Evolutionary conservation across 2,888 invertebrate species (phyloP).

Genomic region (Phortica magna): DNA sequence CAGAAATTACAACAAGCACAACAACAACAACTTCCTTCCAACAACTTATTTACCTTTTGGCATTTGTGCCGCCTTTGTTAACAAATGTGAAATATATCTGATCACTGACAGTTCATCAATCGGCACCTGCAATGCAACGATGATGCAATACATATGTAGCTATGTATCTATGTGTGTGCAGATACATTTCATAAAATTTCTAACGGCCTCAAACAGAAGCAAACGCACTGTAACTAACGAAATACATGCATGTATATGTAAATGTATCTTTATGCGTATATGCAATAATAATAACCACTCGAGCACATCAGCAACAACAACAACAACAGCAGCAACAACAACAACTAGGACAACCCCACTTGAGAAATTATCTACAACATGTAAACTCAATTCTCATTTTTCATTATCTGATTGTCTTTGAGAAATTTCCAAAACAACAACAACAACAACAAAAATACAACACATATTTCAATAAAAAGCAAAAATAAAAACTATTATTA

Average conservation of each 20-base stretch:
- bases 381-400: conserved; percentile 76
- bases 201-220: neutral
- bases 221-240: neutral
- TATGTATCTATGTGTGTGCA: neutral
- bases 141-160: neutral
- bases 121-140: neutral
- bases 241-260: neutral
- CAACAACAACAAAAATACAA: conserved; percentile 34
- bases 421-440: conserved; percentile 36
- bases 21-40: neutral
- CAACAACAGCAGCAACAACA: conserved; percentile 38
- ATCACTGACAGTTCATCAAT: neutral
- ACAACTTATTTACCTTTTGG: neutral
- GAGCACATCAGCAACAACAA: neutral
- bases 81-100: conserved; percentile 25
- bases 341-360: conserved; percentile 54
- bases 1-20: conserved; percentile 29
- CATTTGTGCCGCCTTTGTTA: neutral
- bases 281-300: neutral
- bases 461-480: neutral
- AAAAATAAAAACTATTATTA: conserved; percentile 5
- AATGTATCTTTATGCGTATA: neutral
- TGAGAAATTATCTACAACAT: conserved; percentile 74
- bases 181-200: neutral
- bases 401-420: conserved; percentile 62